These are phyloP conservation scores for Nesogale talazaci DNA, from an alignment of 2,113 vertebrate species.

Conservation along the genomic window DNA sequence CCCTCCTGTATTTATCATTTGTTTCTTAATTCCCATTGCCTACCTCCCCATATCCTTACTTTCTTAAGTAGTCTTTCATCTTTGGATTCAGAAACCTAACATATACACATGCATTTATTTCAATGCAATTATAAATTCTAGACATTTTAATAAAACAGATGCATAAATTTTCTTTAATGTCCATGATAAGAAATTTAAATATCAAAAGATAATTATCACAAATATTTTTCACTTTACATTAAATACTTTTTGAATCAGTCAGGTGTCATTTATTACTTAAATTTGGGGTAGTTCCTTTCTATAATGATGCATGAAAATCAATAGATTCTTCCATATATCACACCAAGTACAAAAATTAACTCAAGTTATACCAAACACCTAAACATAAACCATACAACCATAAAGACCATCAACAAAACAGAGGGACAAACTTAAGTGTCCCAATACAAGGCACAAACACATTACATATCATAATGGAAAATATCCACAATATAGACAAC, in stretches of 20 bases:
- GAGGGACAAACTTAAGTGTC: no score
- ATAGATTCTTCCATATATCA: neutral
- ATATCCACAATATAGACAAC: no score
- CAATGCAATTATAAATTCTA: neutral
- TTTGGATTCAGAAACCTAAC: neutral
- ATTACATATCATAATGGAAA: no score
- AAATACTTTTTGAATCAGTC: neutral
- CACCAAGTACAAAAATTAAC: no score
- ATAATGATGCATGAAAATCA: neutral
- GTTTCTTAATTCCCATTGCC: no score
- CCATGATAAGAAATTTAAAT: neutral
- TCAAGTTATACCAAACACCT: no score
- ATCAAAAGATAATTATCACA: neutral
- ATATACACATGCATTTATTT: neutral
- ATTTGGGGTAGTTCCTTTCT: neutral
- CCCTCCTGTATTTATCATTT: no score
- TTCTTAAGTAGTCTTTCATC: neutral
- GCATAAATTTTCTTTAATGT: neutral
- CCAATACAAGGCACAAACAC: no score
- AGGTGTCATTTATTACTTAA: neutral
- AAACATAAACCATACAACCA: no score
- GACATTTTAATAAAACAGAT: neutral
- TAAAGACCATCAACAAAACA: no score
- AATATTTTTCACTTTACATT: neutral
- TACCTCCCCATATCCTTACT: neutral